These are phyloP conservation scores for Gasterosteus aculeatus DNA, from an alignment of 2,113 vertebrate species.

Conservation along the genomic window DNA sequence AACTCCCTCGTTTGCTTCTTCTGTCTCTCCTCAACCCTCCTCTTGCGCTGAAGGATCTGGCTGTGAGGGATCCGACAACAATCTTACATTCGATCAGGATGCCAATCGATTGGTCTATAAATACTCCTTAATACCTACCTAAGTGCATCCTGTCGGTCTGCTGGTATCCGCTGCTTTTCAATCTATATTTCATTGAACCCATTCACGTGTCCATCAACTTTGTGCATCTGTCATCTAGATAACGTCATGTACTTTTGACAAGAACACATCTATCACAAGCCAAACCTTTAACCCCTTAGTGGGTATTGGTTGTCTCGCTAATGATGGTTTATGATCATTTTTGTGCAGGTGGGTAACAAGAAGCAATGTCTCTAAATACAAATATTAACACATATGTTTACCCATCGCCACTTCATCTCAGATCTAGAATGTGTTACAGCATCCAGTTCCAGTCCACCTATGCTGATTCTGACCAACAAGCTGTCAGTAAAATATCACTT, in stretches of 20 bases:
- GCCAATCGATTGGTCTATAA: conserved; percentile 52
- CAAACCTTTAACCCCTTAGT: neutral
- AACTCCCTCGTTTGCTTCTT: conserved; percentile 5
- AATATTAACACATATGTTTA: conserved; percentile 13
- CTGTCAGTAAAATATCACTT: conserved; percentile 17
- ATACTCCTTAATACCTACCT: conserved; percentile 27
- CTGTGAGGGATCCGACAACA: conserved; percentile 25
- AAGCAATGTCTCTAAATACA: neutral
- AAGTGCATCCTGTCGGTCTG: neutral
- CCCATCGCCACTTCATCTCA: neutral
- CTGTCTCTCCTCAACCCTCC: conserved; percentile 11
- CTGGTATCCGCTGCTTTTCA: neutral
- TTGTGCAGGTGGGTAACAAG: neutral
- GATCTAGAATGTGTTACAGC: neutral
- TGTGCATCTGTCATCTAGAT: neutral
- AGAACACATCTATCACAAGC: conserved; percentile 3
- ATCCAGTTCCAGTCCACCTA: conserved; percentile 24
- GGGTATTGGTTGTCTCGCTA: neutral
- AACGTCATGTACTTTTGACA: neutral
- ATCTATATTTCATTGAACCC: neutral
- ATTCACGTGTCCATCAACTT: neutral
- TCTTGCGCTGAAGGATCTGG: conserved; percentile 13
- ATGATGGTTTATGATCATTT: neutral
- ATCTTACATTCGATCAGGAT: conserved; percentile 28
- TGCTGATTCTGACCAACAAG: conserved; percentile 29